phyloP scores from a whole-genome alignment of 2,797 vertebrate species.

The Apodemus agrarius region DNA sequence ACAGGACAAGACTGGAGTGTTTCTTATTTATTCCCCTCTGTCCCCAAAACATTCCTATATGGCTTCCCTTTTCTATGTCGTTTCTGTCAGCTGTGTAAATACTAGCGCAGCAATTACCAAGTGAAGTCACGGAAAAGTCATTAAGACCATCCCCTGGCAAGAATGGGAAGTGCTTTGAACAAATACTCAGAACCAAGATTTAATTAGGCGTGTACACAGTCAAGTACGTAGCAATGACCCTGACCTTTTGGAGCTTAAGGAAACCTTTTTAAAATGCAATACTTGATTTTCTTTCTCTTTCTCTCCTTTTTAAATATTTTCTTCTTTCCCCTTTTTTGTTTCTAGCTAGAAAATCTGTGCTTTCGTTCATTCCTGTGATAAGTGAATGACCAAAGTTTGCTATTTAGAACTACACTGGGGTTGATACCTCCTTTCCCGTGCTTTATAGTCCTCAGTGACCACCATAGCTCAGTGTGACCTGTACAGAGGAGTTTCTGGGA shows the following conservation, averaged over 20 bases:
- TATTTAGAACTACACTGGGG: background rate
- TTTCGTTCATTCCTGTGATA: background rate
- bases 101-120: conserved; percentile 75
- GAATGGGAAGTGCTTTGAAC: conserved; percentile 73
- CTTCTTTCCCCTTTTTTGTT: background rate
- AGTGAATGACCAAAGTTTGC: background rate
- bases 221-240: conserved; percentile 73
- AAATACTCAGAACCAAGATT: conserved; percentile 71
- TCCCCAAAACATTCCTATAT: conserved; percentile 67
- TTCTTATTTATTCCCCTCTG: conserved; percentile 76
- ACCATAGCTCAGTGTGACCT: background rate
- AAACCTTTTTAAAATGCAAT: conserved; percentile 89
- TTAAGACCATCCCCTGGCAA: conserved; percentile 81
- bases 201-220: conserved; percentile 77
- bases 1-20: conserved; percentile 83
- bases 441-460: background rate
- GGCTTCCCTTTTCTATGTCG: conserved; percentile 67
- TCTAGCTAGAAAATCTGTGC: conserved; percentile 9
- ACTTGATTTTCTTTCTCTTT: conserved; percentile 85
- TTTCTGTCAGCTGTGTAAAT: conserved; percentile 80
- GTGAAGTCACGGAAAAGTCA: conserved; percentile 82
- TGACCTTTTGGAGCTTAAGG: conserved; percentile 87
- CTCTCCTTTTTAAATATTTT: background rate
- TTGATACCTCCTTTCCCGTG: background rate
- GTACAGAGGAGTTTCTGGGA: background rate